Evolutionary conservation across 1,140 invertebrate species (phyloP).

Genomic region (Anoplolepis gracilipes): DNA sequence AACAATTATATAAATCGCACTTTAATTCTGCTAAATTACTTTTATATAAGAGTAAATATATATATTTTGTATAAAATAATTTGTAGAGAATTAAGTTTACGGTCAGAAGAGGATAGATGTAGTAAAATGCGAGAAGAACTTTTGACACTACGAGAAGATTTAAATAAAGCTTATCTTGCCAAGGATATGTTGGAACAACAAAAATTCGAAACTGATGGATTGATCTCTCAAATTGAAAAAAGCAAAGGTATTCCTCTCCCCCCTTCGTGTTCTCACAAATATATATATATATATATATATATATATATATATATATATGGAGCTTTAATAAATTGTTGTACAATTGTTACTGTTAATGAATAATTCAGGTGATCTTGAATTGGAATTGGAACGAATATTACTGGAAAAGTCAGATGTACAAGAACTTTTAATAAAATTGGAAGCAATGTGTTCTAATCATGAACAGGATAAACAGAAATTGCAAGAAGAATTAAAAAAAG

Average conservation of each 20-base stretch:
- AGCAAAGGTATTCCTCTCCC: constrained; percentile 90
- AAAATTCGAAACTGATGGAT: constrained; percentile 90
- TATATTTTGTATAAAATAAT: constrained; percentile 61
- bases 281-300: constrained; percentile 16
- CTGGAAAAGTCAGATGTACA: constrained; percentile 91
- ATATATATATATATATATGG: neutral
- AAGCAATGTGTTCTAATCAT: constrained; percentile 88
- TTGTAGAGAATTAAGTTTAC: constrained; percentile 84
- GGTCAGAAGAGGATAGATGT: constrained; percentile 91
- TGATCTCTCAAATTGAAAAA: constrained; percentile 92
- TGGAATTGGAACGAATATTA: constrained; percentile 90
- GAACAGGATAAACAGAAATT: constrained; percentile 91
- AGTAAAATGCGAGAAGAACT: constrained; percentile 92
- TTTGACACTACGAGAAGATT: constrained; percentile 90
- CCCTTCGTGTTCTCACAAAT: neutral
- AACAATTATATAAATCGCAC: neutral
- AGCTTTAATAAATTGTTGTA: neutral
- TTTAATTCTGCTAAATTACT: neutral
- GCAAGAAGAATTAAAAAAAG: constrained; percentile 90
- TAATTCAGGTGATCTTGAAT: constrained; percentile 89
- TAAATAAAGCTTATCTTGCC: constrained; percentile 90
- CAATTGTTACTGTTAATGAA: neutral
- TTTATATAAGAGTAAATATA: neutral
- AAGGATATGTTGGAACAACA: constrained; percentile 93
- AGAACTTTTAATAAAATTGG: constrained; percentile 90